Evolutionary conservation across 2,888 invertebrate species (phyloP).

Genomic region (Leucoma salicis): DNA sequence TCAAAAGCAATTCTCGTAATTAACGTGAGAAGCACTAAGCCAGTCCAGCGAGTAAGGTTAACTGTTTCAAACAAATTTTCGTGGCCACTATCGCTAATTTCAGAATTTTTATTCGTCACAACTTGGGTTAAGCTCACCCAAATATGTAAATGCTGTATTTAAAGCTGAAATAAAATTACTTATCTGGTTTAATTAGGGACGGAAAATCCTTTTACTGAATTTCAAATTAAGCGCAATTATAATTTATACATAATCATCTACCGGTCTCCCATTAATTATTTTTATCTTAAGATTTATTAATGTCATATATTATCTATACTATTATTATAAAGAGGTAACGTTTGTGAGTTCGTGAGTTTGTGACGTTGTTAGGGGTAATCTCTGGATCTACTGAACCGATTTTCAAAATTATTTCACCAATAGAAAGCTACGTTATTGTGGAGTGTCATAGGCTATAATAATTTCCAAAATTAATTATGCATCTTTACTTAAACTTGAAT

Average conservation of each 20-base stretch:
- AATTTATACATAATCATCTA: conserved; percentile 12
- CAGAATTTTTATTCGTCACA: not conserved
- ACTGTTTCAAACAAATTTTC: not conserved
- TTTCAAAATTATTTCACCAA: too few relatives aligned
- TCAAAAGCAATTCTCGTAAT: too few relatives aligned
- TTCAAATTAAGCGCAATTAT: conserved; percentile 15
- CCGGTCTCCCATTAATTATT: conserved; percentile 4
- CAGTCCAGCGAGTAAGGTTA: not conserved
- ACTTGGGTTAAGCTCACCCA: not conserved
- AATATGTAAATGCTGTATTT: conserved; percentile 10
- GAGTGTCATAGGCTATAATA: too few relatives aligned
- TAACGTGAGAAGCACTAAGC: not conserved
- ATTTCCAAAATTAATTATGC: too few relatives aligned
- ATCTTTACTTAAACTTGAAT: too few relatives aligned
- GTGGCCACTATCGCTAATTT: not conserved
- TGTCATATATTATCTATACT: too few relatives aligned
- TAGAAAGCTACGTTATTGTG: too few relatives aligned
- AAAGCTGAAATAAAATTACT: conserved; percentile 9
- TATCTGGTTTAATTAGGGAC: conserved; percentile 9
- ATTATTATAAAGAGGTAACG: too few relatives aligned
- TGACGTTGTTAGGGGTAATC: too few relatives aligned
- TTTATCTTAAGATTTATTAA: not conserved
- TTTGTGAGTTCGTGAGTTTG: too few relatives aligned
- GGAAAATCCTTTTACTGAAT: conserved; percentile 8
- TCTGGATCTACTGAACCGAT: too few relatives aligned